Evolutionary conservation across 2,797 vertebrate genomes (phyloP).

Genomic region (Champsocephalus gunnari): DNA sequence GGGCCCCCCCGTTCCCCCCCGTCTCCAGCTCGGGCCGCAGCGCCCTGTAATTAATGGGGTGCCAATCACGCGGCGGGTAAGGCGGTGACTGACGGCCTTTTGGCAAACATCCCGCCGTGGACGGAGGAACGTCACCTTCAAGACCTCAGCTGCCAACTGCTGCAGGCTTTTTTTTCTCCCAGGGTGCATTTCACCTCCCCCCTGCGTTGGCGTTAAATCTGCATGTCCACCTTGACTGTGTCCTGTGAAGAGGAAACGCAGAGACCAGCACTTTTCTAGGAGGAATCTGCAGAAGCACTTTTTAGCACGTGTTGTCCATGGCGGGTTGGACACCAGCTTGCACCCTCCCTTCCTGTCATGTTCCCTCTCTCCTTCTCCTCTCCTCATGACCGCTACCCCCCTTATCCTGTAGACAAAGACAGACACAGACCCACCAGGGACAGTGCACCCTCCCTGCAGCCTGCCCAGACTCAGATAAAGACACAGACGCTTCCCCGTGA

Average conservation of each 20-base stretch:
- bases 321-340: slow-evolving; percentile 68
- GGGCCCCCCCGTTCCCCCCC: slow-evolving; percentile 47
- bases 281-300: slow-evolving; percentile 48
- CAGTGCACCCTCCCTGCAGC: slow-evolving; percentile 62
- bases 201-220: slow-evolving; percentile 9
- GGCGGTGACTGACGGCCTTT: slow-evolving; percentile 69
- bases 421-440: slow-evolving; percentile 73
- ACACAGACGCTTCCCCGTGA: slow-evolving; percentile 68
- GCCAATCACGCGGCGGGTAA: slow-evolving; percentile 77
- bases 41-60: slow-evolving; percentile 76
- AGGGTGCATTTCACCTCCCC: slow-evolving; percentile 25
- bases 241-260: slow-evolving; percentile 40
- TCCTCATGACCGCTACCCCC: slow-evolving; percentile 22
- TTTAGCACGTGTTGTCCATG: slow-evolving; percentile 63
- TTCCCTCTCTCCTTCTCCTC: slow-evolving; percentile 1
- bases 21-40: slow-evolving; percentile 68
- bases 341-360: slow-evolving; percentile 21
- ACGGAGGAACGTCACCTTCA: slow-evolving; percentile 63
- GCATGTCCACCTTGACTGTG: slow-evolving; percentile 54
- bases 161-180: neutral
- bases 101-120: slow-evolving; percentile 58
- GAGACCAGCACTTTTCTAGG: slow-evolving; percentile 22
- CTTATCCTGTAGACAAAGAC: slow-evolving; percentile 65
- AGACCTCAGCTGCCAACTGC: slow-evolving; percentile 46
- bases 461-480: slow-evolving; percentile 74